A percentile compares a stretch with the other conserved stretches of the same genome.
Evolutionary conservation across 2,113 vertebrate genomes (phyloP).

Genomic region (Peromyscus maniculatus): DNA sequence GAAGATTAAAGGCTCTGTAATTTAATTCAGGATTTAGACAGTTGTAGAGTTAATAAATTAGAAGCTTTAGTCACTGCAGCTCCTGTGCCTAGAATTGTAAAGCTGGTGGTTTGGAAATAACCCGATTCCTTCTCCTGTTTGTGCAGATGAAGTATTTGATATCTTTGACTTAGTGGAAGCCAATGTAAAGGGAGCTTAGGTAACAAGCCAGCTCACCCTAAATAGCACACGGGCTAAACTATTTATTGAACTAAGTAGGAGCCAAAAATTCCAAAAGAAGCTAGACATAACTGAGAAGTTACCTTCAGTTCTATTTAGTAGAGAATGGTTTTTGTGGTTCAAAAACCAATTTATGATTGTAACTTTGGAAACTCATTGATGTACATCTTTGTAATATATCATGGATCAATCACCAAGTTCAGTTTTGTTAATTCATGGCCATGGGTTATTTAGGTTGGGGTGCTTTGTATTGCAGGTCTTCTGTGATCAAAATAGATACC

Average conservation of each 20-base stretch:
- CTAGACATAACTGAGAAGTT: not conserved
- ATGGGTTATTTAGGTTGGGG: slow-evolving; percentile 25
- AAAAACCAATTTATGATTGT: slow-evolving; percentile 1
- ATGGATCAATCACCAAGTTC: not conserved
- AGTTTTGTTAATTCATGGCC: slow-evolving; percentile 12
- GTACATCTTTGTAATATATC: not conserved
- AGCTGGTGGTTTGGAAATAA: slow-evolving; percentile 13
- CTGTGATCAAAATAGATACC: not conserved
- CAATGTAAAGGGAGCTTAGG: slow-evolving; percentile 5
- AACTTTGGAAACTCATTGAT: not conserved
- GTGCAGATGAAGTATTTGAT: slow-evolving; percentile 17
- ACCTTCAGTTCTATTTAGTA: slow-evolving; percentile 6
- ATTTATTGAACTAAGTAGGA: not conserved
- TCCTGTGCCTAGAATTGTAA: slow-evolving; percentile 16
- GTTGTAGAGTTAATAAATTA: slow-evolving; percentile 46
- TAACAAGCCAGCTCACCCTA: slow-evolving; percentile 6
- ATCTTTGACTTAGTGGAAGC: slow-evolving; percentile 8
- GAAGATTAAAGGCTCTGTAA: not conserved
- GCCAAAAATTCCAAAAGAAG: not conserved
- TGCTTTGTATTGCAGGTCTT: slow-evolving; percentile 38
- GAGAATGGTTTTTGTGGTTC: slow-evolving; percentile 1
- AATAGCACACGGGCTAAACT: slow-evolving; percentile 52
- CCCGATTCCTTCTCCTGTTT: not conserved
- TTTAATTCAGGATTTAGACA: not conserved
- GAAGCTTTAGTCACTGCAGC: slow-evolving; percentile 21